These are phyloP conservation scores for Tiliacea aurago DNA, from an alignment of 2,888 invertebrate genomes.

Conservation along the genomic window DNA sequence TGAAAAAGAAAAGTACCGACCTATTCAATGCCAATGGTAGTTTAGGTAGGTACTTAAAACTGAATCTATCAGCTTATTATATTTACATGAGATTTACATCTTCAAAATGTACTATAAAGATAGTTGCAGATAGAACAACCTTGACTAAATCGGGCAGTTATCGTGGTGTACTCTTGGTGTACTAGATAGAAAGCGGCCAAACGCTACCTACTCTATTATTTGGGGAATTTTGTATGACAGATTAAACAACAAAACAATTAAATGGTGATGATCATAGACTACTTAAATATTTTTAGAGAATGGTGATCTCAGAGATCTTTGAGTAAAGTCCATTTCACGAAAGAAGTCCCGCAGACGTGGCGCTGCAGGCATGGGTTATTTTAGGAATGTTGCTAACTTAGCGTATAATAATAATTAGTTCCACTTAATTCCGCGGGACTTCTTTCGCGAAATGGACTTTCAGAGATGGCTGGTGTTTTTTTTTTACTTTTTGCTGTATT, in stretches of 20 bases:
- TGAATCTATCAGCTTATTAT: neutral
- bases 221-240: neutral
- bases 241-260: neutral
- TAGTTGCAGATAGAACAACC: constrained; percentile 1
- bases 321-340: too few species aligned
- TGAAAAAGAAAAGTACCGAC: constrained; percentile 7
- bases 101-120: neutral
- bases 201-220: neutral
- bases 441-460: too few species aligned
- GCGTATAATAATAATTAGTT: too few species aligned
- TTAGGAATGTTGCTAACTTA: too few species aligned
- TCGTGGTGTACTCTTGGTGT: neutral
- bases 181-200: neutral
- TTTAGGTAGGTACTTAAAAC: too few species aligned
- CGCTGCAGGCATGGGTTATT: too few species aligned
- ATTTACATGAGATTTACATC: neutral
- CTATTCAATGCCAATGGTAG: neutral
- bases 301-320: too few species aligned
- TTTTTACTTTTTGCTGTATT: neutral
- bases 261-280: too few species aligned
- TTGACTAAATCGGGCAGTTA: constrained; percentile 9
- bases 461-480: neutral
- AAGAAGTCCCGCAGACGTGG: too few species aligned
- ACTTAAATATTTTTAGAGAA: too few species aligned
- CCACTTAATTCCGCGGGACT: too few species aligned